These are phyloP conservation scores for Falco columbarius DNA, from an alignment of 2,797 vertebrate species.

Conservation along the genomic window DNA sequence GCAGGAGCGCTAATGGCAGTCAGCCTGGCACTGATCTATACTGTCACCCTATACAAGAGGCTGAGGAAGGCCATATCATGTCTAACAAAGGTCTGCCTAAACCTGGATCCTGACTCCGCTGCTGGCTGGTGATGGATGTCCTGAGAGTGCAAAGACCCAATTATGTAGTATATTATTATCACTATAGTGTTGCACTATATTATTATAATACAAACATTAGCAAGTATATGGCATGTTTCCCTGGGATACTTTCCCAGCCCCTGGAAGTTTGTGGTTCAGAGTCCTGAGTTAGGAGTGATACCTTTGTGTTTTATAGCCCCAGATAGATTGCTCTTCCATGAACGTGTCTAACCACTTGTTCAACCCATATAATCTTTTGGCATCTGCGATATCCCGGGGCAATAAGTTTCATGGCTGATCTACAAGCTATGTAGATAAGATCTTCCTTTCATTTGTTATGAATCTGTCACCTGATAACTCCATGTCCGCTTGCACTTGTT, in stretches of 20 bases:
- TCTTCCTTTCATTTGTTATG: neutral
- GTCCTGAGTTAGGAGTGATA: neutral
- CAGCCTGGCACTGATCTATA: accelerated
- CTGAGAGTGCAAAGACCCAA: neutral
- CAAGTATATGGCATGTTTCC: neutral
- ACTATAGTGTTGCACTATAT: neutral
- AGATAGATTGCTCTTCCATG: neutral
- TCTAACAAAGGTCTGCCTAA: neutral
- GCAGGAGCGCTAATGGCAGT: neutral
- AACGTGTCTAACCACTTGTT: neutral
- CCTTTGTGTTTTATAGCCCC: neutral
- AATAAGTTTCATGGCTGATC: neutral
- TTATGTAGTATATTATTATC: neutral
- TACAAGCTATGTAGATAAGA: constrained; percentile 22
- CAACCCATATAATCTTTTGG: neutral
- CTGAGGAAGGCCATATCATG: neutral
- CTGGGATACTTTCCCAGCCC: neutral
- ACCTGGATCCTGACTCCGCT: neutral
- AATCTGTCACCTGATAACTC: neutral
- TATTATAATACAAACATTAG: neutral
- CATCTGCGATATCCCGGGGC: neutral
- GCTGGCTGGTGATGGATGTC: neutral
- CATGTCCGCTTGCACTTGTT: neutral
- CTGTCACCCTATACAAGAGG: neutral
- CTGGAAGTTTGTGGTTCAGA: neutral